These are phyloP conservation scores for Rhogogaster chlorosoma DNA, from an alignment of 2,888 invertebrate species.

Conservation along the genomic window DNA sequence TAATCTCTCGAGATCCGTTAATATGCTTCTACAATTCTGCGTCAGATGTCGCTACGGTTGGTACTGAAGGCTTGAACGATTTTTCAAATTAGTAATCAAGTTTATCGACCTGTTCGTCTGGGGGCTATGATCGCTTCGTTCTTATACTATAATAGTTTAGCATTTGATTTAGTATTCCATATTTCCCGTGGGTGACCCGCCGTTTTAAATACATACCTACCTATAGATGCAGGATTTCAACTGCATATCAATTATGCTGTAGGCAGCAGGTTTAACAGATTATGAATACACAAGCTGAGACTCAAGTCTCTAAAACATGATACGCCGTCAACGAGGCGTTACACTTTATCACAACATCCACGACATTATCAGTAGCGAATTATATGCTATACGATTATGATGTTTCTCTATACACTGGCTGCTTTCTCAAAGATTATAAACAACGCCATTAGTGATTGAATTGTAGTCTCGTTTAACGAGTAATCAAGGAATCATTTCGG, in stretches of 20 bases:
- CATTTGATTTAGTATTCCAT: neutral
- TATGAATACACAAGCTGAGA: neutral
- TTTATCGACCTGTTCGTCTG: neutral
- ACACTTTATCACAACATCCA: neutral
- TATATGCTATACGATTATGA: neutral
- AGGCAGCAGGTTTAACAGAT: neutral
- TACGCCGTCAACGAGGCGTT: neutral
- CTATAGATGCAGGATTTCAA: neutral
- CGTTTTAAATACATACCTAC: neutral
- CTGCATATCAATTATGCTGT: neutral
- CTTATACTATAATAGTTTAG: neutral
- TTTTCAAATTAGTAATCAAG: neutral
- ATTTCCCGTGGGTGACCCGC: neutral
- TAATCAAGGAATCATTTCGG: neutral
- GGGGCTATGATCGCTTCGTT: neutral
- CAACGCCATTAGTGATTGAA: neutral
- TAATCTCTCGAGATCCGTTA: neutral
- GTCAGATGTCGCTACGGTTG: neutral
- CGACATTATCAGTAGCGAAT: neutral
- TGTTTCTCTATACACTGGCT: neutral
- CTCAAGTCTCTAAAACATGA: neutral
- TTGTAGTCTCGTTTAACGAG: neutral
- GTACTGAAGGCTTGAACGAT: neutral
- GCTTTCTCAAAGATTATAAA: neutral
- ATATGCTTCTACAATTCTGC: neutral